phyloP scores from a whole-genome alignment of 2,888 invertebrate species.

The Acrobasis suavella region DNA sequence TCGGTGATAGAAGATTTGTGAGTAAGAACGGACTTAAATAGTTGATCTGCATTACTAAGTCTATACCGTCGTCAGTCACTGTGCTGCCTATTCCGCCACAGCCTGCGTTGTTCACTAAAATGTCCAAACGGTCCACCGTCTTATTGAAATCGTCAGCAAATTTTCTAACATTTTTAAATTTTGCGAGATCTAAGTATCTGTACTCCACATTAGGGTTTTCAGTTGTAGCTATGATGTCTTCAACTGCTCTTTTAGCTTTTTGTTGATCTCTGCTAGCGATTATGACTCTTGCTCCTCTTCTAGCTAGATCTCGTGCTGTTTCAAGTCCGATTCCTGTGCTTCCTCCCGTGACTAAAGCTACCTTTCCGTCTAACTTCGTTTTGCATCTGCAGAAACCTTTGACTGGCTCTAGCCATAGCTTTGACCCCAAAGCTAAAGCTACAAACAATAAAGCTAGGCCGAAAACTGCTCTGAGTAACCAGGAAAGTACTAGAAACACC shows the following conservation, averaged over 20 bases:
- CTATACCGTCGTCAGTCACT: slow-evolving; percentile 83
- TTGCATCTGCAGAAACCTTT: slow-evolving; percentile 29
- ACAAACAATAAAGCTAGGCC: not conserved
- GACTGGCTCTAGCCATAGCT: slow-evolving; percentile 12
- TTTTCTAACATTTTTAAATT: slow-evolving; percentile 75
- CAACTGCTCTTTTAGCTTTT: slow-evolving; percentile 86
- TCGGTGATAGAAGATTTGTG: no score
- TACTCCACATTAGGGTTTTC: slow-evolving; percentile 87
- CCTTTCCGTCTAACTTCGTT: slow-evolving; percentile 76
- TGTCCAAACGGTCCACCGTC: slow-evolving; percentile 76
- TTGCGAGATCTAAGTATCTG: slow-evolving; percentile 74
- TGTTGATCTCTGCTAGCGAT: slow-evolving; percentile 90
- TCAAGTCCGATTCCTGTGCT: slow-evolving; percentile 93
- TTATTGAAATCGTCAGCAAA: slow-evolving; percentile 84
- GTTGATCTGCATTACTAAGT: slow-evolving; percentile 86
- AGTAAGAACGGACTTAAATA: slow-evolving; percentile 88
- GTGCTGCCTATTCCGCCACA: slow-evolving; percentile 55
- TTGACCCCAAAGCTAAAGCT: not conserved
- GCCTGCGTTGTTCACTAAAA: slow-evolving; percentile 86
- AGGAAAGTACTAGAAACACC: not conserved
- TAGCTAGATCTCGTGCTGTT: slow-evolving; percentile 87
- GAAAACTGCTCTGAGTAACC: not conserved
- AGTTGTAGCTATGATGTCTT: slow-evolving; percentile 86
- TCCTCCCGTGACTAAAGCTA: slow-evolving; percentile 89
- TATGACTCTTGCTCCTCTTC: slow-evolving; percentile 84